These are phyloP conservation scores for Stenurella melanura DNA, from an alignment of 2,888 invertebrate genomes.

Conservation along the genomic window DNA sequence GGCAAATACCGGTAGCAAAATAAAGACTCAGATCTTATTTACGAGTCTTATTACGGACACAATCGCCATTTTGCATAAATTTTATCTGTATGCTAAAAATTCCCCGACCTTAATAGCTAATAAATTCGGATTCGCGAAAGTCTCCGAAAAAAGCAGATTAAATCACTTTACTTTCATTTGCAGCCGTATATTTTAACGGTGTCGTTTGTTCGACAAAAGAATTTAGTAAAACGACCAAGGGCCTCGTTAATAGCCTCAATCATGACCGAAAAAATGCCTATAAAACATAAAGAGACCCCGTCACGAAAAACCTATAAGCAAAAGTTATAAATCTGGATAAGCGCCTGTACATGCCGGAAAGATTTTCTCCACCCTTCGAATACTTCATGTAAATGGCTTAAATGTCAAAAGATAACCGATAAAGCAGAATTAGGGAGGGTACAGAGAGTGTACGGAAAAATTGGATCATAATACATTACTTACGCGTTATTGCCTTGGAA, in stretches of 20 bases:
- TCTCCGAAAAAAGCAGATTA: constrained; percentile 30
- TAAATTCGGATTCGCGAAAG: constrained; percentile 22
- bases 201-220: constrained; percentile 34
- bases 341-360: constrained; percentile 5
- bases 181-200: constrained; percentile 31
- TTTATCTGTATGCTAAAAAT: constrained; percentile 17
- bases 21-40: constrained; percentile 1
- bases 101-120: constrained; percentile 7
- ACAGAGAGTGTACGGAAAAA: neutral
- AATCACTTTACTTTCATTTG: constrained; percentile 22
- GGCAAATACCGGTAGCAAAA: constrained; percentile 2
- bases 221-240: constrained; percentile 32
- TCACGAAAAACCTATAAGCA: constrained; percentile 38
- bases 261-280: constrained; percentile 28
- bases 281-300: constrained; percentile 18
- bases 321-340: constrained; percentile 39
- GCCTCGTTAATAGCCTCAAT: constrained; percentile 30
- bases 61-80: constrained; percentile 16
- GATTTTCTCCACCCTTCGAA: constrained; percentile 20
- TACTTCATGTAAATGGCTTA: constrained; percentile 33
- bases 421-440: constrained; percentile 19
- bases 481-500: constrained; percentile 2
- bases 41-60: neutral
- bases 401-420: constrained; percentile 21
- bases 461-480: constrained; percentile 14